Base-by-base conservation (phyloP, 2,113 vertebrate genomes). In the Grus americana region DNA sequence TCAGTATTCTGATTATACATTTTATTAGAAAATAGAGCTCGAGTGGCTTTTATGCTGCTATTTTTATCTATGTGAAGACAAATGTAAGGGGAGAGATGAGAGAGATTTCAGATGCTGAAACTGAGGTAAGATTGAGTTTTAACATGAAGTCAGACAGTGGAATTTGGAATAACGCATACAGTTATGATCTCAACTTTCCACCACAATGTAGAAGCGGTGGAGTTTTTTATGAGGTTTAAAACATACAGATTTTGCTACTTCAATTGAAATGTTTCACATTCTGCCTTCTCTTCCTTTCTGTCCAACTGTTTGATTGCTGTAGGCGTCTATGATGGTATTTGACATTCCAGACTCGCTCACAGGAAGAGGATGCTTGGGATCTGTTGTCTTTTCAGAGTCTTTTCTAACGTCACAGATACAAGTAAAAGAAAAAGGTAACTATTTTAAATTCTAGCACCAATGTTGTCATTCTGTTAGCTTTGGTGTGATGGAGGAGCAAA, bases 341-440 rank as follows among this genome's bases (percentile, higher is more conserved):
- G 99, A 99, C 97, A 98, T 99, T 92, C 99, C 99, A 62, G 98
- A 99, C 92, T 92, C 99, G 80, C 98, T 98, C 86, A 88, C 97
- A 12, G 97, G 97, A 29, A 95, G 93, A 23, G 98, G 97, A 3
- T 96, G 97, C 85, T 97, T 99, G 90, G 99, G 99, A 29, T 99
- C 99, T 46, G 97, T 99, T 49, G 98, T 99, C 83, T 99, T 99
- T 95, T 99, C 99, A 21, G 99, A 99, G 79, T 99, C 99, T 3
- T 99, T 99, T 93, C 89, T 99, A 92, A 98, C 99, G 34, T 99
- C 99, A n/a, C 98, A 97, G 86, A 99, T 99, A 63, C 98, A 97
- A 83, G 98, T 99, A 73, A 99, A 99, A 94, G 98, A 99, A 90
- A 99, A 98, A 97, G 99, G 99, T 99, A 94, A 87, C 47, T 62